Evolutionary conservation across 2,797 vertebrate genomes (phyloP).

Genomic region (Nannoperca australis): DNA sequence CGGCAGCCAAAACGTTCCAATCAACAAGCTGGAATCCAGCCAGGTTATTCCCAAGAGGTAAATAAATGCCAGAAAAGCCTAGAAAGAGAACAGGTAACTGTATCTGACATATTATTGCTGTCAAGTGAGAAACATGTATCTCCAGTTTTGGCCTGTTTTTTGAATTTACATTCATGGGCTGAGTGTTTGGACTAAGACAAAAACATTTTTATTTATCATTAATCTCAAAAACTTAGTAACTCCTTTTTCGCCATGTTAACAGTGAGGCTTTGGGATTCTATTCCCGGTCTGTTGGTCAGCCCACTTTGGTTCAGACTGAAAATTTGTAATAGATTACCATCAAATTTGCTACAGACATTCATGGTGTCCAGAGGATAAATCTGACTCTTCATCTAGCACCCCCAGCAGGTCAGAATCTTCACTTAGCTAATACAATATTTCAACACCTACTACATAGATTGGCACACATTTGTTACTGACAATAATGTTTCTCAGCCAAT

Average conservation of each 20-base stretch:
- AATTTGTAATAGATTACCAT: background rate
- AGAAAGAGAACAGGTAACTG: conserved; percentile 30
- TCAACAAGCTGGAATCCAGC: conserved; percentile 66
- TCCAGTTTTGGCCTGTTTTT: conserved; percentile 10
- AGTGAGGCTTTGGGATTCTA: background rate
- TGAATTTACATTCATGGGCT: background rate
- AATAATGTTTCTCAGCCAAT: background rate
- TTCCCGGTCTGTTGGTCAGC: background rate
- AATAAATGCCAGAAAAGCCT: conserved; percentile 62
- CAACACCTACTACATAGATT: background rate
- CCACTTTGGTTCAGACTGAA: background rate
- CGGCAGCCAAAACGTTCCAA: conserved; percentile 59
- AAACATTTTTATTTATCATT: background rate
- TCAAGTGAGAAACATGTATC: conserved; percentile 23
- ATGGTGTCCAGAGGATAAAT: background rate
- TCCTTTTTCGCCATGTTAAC: background rate
- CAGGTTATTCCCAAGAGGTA: conserved; percentile 61
- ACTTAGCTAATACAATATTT: background rate
- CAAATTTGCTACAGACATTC: background rate
- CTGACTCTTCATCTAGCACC: background rate
- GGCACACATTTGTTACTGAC: no score
- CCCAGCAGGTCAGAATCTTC: background rate
- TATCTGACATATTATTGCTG: conserved; percentile 26
- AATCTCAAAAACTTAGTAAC: background rate
- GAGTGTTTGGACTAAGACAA: conserved; percentile 1